A percentile compares a stretch with the other conserved stretches of the same genome.
Conservation (phyloP, 2,888 invertebrate species). For the Crioceris asparagi region DNA sequence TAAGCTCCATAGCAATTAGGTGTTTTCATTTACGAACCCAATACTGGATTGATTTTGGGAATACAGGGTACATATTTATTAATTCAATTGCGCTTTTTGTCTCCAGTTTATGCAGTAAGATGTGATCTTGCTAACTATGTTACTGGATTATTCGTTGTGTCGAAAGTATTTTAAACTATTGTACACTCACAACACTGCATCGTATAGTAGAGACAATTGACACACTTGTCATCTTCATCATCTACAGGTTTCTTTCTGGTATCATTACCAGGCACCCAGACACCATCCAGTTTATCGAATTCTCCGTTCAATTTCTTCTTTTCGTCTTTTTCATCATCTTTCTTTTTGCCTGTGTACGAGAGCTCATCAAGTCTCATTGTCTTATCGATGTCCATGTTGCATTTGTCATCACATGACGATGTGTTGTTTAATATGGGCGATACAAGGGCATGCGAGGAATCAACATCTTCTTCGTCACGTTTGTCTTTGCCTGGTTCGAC, state of each 20-base stretch:
- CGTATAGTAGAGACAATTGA: slow-evolving; percentile 51
- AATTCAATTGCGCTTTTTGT: too few species aligned
- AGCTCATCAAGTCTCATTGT: slow-evolving; percentile 16
- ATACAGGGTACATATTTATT: too few species aligned
- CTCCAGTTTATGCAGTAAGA: too few species aligned
- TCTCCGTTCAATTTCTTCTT: slow-evolving; percentile 21
- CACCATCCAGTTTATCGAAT: slow-evolving; percentile 19
- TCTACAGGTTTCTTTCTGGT: slow-evolving; percentile 6
- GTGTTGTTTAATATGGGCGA: slow-evolving; percentile 21
- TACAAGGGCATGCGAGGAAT: too few species aligned
- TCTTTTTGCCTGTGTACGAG: slow-evolving; percentile 8
- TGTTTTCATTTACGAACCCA: too few species aligned
- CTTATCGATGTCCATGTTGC: slow-evolving; percentile 15
- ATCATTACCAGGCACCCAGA: slow-evolving; percentile 14
- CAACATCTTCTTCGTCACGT: slow-evolving; percentile 18
- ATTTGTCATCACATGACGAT: slow-evolving; percentile 11
- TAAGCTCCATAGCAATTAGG: too few species aligned
- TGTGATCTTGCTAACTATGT: too few species aligned
- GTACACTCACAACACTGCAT: slow-evolving; percentile 56
- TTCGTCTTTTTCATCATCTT: slow-evolving; percentile 17
- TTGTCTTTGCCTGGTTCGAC: slow-evolving; percentile 23
- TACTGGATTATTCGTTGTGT: too few species aligned
- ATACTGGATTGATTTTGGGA: too few species aligned
- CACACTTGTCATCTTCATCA: slow-evolving; percentile 45
- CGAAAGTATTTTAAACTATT: slow-evolving; percentile 22